A percentile compares a stretch with the other conserved stretches of the same genome.
Evolutionary conservation across 92 coral and sea anemone genomes (phyloP).

Genomic region (Nematostella vectensis): DNA sequence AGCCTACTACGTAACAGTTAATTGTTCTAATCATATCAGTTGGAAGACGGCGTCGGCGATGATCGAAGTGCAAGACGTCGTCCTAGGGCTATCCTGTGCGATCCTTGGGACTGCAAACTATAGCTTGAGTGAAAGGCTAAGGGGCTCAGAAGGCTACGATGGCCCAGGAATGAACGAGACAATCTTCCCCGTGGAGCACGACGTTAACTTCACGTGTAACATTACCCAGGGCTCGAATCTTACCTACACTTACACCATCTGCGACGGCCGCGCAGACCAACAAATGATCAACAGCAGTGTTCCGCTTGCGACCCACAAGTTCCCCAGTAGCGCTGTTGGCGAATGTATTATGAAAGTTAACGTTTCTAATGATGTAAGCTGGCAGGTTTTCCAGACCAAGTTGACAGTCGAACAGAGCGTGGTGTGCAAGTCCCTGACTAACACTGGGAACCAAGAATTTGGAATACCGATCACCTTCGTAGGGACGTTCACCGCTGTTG

Average conservation of each 20-base stretch:
- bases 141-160: slow-evolving; percentile 31
- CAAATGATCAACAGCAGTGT: slow-evolving; percentile 8
- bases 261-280: slow-evolving; percentile 9
- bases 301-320: slow-evolving; percentile 28
- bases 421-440: slow-evolving; percentile 6
- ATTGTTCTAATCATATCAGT: slow-evolving; percentile 45
- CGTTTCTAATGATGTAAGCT: slow-evolving; percentile 37
- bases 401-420: slow-evolving; percentile 26
- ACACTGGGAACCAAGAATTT: slow-evolving; percentile 30
- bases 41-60: background rate
- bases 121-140: slow-evolving; percentile 10
- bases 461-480: slow-evolving; percentile 18
- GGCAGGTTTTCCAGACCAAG: background rate
- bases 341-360: slow-evolving; percentile 8
- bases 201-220: slow-evolving; percentile 20
- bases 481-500: slow-evolving; percentile 10
- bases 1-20: slow-evolving; percentile 29
- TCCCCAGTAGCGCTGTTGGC: slow-evolving; percentile 27
- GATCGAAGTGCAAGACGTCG: slow-evolving; percentile 30
- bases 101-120: slow-evolving; percentile 3
- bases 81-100: slow-evolving; percentile 11
- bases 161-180: slow-evolving; percentile 37
- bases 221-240: slow-evolving; percentile 65
- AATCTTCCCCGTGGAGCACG: slow-evolving; percentile 41
- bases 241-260: slow-evolving; percentile 44